phyloP scores from a whole-genome alignment of 2,888 invertebrate genomes.

The Spatulosminthurus flaviceps region DNA sequence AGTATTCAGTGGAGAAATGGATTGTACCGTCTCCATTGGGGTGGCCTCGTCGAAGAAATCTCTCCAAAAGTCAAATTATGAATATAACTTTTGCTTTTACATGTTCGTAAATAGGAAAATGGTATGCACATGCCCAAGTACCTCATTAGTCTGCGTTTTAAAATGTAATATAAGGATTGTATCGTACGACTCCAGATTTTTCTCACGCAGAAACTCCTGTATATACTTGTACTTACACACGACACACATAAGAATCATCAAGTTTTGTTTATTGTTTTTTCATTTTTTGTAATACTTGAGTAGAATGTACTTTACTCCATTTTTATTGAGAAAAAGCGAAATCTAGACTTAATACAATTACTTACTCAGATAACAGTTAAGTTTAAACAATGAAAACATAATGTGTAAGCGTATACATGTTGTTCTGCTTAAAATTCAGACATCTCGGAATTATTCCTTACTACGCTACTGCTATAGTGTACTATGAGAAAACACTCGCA shows the following conservation, averaged over 20 bases:
- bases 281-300: not conserved
- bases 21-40: conserved; percentile 92
- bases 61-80: conserved; percentile 71
- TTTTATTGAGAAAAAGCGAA: not conserved
- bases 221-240: not conserved
- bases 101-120: not conserved
- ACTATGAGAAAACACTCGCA: too few relatives aligned
- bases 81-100: conserved; percentile 29
- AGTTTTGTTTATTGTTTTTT: conserved; percentile 1
- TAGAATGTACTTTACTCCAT: not conserved
- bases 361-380: not conserved
- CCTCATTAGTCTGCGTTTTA: not conserved
- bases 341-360: not conserved
- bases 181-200: not conserved
- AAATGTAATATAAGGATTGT: not conserved
- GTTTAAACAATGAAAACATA: not conserved
- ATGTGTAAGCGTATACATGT: not conserved
- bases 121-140: conserved; percentile 7
- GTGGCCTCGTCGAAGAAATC: conserved; percentile 91
- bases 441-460: not conserved
- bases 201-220: conserved; percentile 8
- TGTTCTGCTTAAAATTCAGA: not conserved
- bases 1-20: conserved; percentile 93
- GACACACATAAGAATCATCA: not conserved
- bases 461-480: too few relatives aligned